Evolutionary conservation across 1,140 invertebrate genomes (phyloP).

Genomic region (Anastatus disparis): DNA sequence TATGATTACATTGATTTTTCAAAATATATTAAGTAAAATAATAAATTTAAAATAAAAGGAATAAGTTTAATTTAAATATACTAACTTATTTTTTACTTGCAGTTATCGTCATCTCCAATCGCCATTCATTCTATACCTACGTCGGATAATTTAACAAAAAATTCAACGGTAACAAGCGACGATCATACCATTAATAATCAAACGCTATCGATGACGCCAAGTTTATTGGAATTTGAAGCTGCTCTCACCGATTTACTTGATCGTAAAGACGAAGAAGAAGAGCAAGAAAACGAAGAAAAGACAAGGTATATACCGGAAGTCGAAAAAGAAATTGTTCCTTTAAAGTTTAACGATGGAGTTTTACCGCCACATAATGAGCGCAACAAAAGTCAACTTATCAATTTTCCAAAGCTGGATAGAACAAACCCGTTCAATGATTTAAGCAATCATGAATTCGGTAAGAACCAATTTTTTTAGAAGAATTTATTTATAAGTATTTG

Average conservation of each 20-base stretch:
- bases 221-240: slow-evolving; percentile 61
- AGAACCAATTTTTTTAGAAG: too few species aligned
- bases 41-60: too few species aligned
- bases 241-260: slow-evolving; percentile 64
- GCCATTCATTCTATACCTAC: too few species aligned
- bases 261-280: slow-evolving; percentile 53
- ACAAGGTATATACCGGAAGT: too few species aligned
- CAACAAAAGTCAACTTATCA: slow-evolving; percentile 1
- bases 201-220: slow-evolving; percentile 62
- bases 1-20: not conserved
- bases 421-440: slow-evolving; percentile 30
- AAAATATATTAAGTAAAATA: not conserved
- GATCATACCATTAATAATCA: slow-evolving; percentile 50
- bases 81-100: too few species aligned
- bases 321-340: too few species aligned
- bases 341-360: too few species aligned
- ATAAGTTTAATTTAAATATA: too few species aligned
- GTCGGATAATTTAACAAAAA: too few species aligned
- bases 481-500: too few species aligned
- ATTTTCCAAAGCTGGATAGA: slow-evolving; percentile 14
- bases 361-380: too few species aligned
- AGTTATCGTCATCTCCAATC: too few species aligned
- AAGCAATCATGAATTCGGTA: slow-evolving; percentile 16
- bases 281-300: slow-evolving; percentile 21
- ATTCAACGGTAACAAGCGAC: not conserved